A percentile compares a stretch with the other conserved stretches of the same genome.
phyloP scores from a whole-genome alignment of 2,113 vertebrate species.

The Protobothrops mucrosquamatus region DNA sequence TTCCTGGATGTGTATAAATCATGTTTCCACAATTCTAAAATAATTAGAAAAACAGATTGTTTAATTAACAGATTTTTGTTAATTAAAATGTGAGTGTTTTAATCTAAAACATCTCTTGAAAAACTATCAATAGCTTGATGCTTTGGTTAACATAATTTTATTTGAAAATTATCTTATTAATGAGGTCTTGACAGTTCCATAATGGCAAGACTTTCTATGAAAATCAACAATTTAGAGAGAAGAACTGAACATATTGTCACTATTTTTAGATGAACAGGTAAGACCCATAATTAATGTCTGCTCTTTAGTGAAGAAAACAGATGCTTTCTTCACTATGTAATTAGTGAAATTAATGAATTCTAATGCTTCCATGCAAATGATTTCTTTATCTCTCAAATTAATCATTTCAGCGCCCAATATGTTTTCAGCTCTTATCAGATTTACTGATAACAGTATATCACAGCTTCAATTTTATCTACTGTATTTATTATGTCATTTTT shows the following conservation, averaged over 20 bases:
- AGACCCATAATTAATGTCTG: constrained; percentile 75
- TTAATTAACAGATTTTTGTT: background rate
- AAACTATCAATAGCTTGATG: background rate
- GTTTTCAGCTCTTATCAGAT: constrained; percentile 49
- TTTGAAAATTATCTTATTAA: constrained; percentile 12
- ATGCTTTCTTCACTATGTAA: constrained; percentile 80
- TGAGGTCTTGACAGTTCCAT: constrained; percentile 27
- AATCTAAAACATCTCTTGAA: background rate
- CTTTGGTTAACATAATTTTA: background rate
- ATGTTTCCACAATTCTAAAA: background rate
- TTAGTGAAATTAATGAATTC: constrained; percentile 86
- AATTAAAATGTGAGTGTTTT: constrained; percentile 10
- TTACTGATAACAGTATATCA: constrained; percentile 51
- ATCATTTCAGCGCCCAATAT: constrained; percentile 70
- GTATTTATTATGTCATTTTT: constrained; percentile 20
- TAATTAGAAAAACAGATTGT: constrained; percentile 7
- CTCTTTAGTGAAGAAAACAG: constrained; percentile 78
- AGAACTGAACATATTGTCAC: constrained; percentile 53
- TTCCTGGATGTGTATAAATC: background rate
- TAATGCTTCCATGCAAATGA: constrained; percentile 79
- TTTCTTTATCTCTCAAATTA: constrained; percentile 78
- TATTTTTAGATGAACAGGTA: constrained; percentile 77
- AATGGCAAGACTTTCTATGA: constrained; percentile 35
- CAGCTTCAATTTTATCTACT: constrained; percentile 39
- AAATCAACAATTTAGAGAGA: constrained; percentile 41